Conservation (phyloP, 2,888 invertebrate species). For the Machimus rusticus region DNA sequence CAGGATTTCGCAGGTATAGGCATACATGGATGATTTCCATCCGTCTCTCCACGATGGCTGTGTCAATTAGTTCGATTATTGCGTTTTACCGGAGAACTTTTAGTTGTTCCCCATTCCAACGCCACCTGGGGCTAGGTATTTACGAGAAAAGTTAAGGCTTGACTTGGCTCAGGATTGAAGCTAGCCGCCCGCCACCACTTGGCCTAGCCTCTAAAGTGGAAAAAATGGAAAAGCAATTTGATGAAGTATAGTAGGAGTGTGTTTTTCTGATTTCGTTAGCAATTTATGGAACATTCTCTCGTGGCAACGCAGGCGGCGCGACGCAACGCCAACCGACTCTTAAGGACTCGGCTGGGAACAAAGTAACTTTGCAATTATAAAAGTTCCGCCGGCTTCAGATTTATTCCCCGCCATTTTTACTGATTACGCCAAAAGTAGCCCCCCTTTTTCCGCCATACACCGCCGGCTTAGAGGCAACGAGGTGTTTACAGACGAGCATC, state of each 20-base stretch:
- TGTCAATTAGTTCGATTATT: conserved; percentile 32
- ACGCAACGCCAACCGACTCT: background rate
- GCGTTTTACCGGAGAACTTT: background rate
- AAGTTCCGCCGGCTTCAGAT: background rate
- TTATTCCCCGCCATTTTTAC: conserved; percentile 12
- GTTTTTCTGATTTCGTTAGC: background rate
- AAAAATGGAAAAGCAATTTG: conserved; percentile 19
- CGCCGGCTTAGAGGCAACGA: background rate
- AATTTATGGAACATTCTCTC: conserved; percentile 12
- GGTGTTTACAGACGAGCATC: background rate
- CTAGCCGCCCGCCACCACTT: background rate
- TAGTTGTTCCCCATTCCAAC: background rate
- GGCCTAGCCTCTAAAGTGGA: background rate
- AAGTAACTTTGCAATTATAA: conserved; percentile 19
- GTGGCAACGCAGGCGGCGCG: background rate
- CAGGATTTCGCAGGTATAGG: background rate
- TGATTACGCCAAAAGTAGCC: background rate
- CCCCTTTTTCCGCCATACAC: background rate
- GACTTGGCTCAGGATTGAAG: background rate
- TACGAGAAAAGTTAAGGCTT: background rate
- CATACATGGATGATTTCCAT: background rate
- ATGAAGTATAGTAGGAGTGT: background rate
- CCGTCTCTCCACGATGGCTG: background rate
- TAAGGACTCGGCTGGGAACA: background rate
- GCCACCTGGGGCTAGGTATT: background rate